phyloP scores from a whole-genome alignment of 2,797 vertebrate genomes.

The Eurystomus glaucurus region DNA sequence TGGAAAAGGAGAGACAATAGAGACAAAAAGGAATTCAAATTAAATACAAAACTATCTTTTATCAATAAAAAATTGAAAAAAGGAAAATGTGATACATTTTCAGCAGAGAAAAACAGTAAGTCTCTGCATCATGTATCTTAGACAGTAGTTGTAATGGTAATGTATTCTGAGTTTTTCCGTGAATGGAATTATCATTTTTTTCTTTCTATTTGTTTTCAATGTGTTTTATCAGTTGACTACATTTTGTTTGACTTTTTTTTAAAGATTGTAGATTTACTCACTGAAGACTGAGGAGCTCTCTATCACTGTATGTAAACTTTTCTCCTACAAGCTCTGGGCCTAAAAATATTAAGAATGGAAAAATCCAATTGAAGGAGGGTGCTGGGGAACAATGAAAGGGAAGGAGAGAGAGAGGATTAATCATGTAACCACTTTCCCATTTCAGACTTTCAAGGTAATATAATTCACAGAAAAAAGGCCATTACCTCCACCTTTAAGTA shows the following conservation, averaged over 20 bases:
- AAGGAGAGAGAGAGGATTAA: constrained; percentile 11
- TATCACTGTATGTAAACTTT: neutral
- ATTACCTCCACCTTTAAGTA: neutral
- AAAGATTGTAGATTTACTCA: constrained; percentile 58
- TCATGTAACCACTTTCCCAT: constrained; percentile 7
- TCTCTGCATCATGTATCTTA: constrained; percentile 22
- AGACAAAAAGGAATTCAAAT: neutral
- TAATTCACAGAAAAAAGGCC: neutral
- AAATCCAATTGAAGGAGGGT: neutral
- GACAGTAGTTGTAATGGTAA: neutral
- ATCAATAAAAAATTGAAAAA: neutral
- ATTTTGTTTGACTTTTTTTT: constrained; percentile 63
- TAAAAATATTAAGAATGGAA: constrained; percentile 20
- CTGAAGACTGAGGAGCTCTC: constrained; percentile 46
- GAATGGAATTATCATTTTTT: constrained; percentile 15
- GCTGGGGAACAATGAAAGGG: neutral
- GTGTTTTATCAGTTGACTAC: constrained; percentile 48
- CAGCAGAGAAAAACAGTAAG: neutral
- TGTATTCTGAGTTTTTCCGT: constrained; percentile 15
- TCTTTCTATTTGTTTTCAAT: constrained; percentile 61
- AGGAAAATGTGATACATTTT: neutral
- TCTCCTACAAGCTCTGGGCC: constrained; percentile 15
- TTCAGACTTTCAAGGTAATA: constrained; percentile 17
- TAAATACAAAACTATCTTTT: neutral
- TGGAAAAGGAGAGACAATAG: neutral